Evolutionary conservation across 2,888 invertebrate species (phyloP), one percentile per base, ranked within the genome.

Genomic region (Xestia rhomboidea): DNA sequence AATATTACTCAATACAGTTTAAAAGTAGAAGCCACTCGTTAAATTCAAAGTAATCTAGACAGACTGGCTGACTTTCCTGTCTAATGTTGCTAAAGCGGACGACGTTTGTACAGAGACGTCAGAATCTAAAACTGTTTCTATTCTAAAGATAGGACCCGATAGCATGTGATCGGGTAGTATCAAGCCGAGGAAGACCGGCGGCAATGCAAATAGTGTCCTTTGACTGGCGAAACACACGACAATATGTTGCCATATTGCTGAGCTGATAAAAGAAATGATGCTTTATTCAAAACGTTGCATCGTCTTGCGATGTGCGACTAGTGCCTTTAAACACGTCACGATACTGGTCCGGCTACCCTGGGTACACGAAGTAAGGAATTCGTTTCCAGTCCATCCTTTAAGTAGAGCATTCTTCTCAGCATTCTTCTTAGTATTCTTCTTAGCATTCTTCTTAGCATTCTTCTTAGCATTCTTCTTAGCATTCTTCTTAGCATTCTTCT

Each of bases 141-240:
- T 64, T 77, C 49, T 49, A 69, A 62, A 73, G 41, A 84, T 76
- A 81, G 51, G 38, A 38, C 30, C 44, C 49, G 30, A 62, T 83
- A 44, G 73, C 83, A 83, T 76, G 76, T 63, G 67, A 73, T 81
- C 49, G 57, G 41, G 85, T 62, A 66, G 68, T 85, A 76, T 63
- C 49, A n/a, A 7, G 34, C 18, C 41, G 15, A 46, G 69, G 73
- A 77, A 81, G 60, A 85, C 81, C 83, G 86, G 71, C 75, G 79
- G 63, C 83, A 66, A 87, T 87, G 86, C 86, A 87, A 87, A 87
- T 87, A 68, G 44, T 76, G 69, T 70, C 60, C 77, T 77, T 85
- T 85, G 87, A 87, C 80, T 60, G 72, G 72, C 79, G 10, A 60
- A 71, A 77, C 49, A 83, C 86, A 86, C 81, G 81, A 68, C 72